Evolutionary conservation across 2,113 vertebrate species (phyloP).

Genomic region (Sorex araneus): DNA sequence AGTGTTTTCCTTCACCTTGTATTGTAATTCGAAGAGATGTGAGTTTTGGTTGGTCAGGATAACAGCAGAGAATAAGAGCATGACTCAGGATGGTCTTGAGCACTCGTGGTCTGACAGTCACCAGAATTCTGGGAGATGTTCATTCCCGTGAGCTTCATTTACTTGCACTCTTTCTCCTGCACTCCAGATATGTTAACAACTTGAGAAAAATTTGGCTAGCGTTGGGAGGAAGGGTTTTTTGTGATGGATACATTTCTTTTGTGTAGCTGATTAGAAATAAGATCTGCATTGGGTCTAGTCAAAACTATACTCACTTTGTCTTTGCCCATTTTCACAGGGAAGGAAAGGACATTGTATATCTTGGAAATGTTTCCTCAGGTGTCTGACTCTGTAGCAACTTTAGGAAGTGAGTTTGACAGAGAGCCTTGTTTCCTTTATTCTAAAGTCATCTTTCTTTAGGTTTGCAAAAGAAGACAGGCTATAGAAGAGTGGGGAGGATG

Average conservation of each 20-base stretch:
- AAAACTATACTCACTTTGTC: constrained; percentile 46
- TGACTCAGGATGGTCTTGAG: background rate
- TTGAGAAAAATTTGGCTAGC: constrained; percentile 29
- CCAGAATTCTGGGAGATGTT: background rate
- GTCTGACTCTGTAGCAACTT: constrained; percentile 56
- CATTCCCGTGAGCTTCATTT: background rate
- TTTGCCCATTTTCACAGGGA: constrained; percentile 35
- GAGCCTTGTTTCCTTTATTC: constrained; percentile 73
- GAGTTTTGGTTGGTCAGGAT: background rate
- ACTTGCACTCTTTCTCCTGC: background rate
- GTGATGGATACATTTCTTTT: background rate
- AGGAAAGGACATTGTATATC: constrained; percentile 8
- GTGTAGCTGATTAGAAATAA: constrained; percentile 43
- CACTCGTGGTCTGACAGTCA: background rate
- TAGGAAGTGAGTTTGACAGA: constrained; percentile 58
- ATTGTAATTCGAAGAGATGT: constrained; percentile 2
- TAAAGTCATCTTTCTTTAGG: constrained; percentile 63
- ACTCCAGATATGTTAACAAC: background rate
- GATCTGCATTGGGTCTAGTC: background rate
- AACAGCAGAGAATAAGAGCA: background rate
- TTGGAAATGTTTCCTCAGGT: constrained; percentile 61
- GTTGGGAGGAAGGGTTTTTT: constrained; percentile 16
- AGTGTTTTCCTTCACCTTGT: constrained; percentile 27
- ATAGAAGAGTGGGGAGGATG: background rate
- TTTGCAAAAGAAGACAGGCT: constrained; percentile 47